Percentiles rank a stretch among this genome's conserved stretches.
These are phyloP conservation scores for Entomobrya multifasciata DNA, from an alignment of 2,888 invertebrate species.

Conservation along the genomic window DNA sequence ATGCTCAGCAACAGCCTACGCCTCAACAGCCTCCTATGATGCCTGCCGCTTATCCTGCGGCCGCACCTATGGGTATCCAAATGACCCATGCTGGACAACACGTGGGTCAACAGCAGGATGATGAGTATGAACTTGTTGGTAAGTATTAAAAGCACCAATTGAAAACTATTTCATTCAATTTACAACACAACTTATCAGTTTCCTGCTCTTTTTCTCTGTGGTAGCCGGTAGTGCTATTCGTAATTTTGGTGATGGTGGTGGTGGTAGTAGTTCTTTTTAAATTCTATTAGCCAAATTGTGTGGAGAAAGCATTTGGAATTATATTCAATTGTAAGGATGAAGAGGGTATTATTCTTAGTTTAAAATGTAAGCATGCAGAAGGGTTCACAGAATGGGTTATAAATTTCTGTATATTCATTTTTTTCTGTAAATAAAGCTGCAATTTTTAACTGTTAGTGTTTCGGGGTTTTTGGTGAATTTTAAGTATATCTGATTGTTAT, in stretches of 20 bases:
- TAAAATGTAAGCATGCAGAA: conserved; percentile 39
- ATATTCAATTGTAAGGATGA: background rate
- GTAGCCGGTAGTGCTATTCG: conserved; percentile 21
- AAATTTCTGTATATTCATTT: background rate
- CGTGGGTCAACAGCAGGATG: conserved; percentile 76
- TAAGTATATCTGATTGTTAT: background rate
- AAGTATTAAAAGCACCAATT: conserved; percentile 57
- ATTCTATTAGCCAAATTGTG: too few relatives aligned
- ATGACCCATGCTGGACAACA: conserved; percentile 71
- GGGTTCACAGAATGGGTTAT: conserved; percentile 18
- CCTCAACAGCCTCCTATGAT: conserved; percentile 75
- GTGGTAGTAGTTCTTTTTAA: background rate
- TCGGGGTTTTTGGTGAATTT: too few relatives aligned
- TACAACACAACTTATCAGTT: background rate
- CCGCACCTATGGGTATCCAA: conserved; percentile 74
- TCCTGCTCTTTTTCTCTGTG: conserved; percentile 18
- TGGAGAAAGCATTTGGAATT: background rate
- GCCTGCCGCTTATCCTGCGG: conserved; percentile 72
- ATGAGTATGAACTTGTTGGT: conserved; percentile 80
- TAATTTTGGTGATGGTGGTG: conserved; percentile 17
- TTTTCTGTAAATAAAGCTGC: background rate
- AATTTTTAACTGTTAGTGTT: too few relatives aligned
- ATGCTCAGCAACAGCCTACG: conserved; percentile 77
- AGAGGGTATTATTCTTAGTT: background rate
- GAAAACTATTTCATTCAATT: background rate